phyloP scores from a whole-genome alignment of 2,797 vertebrate genomes.

The Crenuchus spilurus region DNA sequence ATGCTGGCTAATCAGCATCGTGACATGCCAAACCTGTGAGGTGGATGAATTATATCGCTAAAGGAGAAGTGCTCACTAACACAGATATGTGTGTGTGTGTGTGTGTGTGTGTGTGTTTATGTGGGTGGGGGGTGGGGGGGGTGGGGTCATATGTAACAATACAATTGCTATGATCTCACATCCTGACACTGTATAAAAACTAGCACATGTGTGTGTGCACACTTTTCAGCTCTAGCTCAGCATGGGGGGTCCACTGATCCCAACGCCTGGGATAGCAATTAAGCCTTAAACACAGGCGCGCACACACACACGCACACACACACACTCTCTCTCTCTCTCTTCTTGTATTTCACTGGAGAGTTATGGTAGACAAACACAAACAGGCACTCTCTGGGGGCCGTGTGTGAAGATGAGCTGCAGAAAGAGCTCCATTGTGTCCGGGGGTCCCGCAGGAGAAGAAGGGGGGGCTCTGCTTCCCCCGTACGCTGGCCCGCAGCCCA shows the following conservation, averaged over 20 bases:
- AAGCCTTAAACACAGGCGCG: conserved; percentile 64
- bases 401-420: conserved; percentile 79
- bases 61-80: no score
- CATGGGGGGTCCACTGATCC: conserved; percentile 69
- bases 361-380: conserved; percentile 83
- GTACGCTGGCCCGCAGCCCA: conserved; percentile 39
- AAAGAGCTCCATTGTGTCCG: conserved; percentile 51
- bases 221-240: conserved; percentile 66
- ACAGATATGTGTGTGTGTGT: no score
- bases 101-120: no score
- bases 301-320: conserved; percentile 27
- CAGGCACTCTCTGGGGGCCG: conserved; percentile 77
- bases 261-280: conserved; percentile 89
- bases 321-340: conserved; percentile 22
- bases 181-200: not conserved
- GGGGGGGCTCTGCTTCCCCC: conserved; percentile 20
- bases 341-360: conserved; percentile 79
- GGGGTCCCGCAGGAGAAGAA: conserved; percentile 32
- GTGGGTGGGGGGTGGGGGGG: no score
- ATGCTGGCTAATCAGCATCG: no score
- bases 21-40: no score
- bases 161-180: no score
- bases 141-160: no score
- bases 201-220: conserved; percentile 5
- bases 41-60: no score